Base-by-base conservation (phyloP, 2,888 invertebrate genomes). In the Ochlodes sylvanus region DNA sequence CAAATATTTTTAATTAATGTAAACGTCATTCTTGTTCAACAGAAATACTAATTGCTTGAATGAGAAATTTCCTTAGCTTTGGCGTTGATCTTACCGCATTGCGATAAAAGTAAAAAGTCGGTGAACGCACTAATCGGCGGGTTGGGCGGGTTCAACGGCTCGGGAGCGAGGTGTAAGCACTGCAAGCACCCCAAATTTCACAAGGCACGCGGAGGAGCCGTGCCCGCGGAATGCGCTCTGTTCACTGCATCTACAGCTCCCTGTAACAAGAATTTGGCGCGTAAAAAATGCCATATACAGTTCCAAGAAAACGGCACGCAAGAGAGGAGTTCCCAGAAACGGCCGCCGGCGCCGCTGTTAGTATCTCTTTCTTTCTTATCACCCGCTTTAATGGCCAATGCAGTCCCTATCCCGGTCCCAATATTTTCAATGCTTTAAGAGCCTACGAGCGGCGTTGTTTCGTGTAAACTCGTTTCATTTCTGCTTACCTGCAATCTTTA, bases 231-330 rank as follows among this genome's bases (percentile, higher is more conserved):
- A 80, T 78, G 80, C 72, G 74, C 76, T 73, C 69, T 78, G 80
- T 71, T 74, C 77, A 74, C 69, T 69, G 57, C 72, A 67, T 38
- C 12, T 2, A 71, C 63, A 72, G 69, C 68, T 74, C 73, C 79
- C 84, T 84, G 81, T 83, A 82, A 81, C 82, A 81, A 83, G 80
- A 87, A 83, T 85, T 86, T 84, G 81, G 82, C 81, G 79, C 80
- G 84, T 73, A 79, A 79, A 68, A 81, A 81, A 78, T 62, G 70
- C 72, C 70, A 72, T 68, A 71, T 73, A 69, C 76, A 74, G 72
- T 86, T 86, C 85, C 72, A 72, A 83, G 85, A 86, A 87, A 71
- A 73, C 76, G 71, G 73, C 63, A 67, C 68, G 69, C 78, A 79
- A 81, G 77, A 80, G 80, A 81, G 75, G 75, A 75, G 69, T 87